Conservation (phyloP, 2,888 invertebrate species). For the Selenia dentaria region DNA sequence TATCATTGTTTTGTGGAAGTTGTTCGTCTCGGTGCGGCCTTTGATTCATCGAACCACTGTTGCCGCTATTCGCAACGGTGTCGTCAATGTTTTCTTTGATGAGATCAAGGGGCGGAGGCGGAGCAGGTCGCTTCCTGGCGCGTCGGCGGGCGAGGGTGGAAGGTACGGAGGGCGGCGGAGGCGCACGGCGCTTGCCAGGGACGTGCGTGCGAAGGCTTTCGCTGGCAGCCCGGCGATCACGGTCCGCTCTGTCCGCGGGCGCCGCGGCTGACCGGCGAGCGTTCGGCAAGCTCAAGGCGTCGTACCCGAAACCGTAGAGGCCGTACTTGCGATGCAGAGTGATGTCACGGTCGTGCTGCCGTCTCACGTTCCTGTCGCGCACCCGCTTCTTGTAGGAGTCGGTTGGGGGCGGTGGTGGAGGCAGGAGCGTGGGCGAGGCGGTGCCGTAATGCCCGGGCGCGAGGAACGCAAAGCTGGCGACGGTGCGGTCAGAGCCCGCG, state of each 20-base stretch:
- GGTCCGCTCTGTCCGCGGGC: slow-evolving; percentile 54
- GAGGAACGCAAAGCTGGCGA: slow-evolving; percentile 89
- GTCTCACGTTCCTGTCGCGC: slow-evolving; percentile 83
- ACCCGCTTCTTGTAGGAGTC: slow-evolving; percentile 86
- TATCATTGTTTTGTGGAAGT: slow-evolving; percentile 6
- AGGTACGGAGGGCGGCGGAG: slow-evolving; percentile 85
- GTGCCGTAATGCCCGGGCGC: slow-evolving; percentile 80
- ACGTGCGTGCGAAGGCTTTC: slow-evolving; percentile 88
- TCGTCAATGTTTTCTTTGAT: not conserved
- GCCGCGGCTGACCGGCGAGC: slow-evolving; percentile 80
- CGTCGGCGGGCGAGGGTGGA: slow-evolving; percentile 43
- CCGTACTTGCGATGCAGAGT: slow-evolving; percentile 88
- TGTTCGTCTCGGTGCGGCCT: slow-evolving; percentile 10
- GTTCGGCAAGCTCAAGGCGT: slow-evolving; percentile 63
- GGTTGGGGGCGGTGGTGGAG: slow-evolving; percentile 84
- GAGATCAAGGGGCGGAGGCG: slow-evolving; percentile 73
- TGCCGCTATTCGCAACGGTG: not conserved
- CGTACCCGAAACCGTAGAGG: slow-evolving; percentile 66
- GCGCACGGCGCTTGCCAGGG: slow-evolving; percentile 90
- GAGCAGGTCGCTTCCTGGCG: slow-evolving; percentile 80
- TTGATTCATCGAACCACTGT: slow-evolving; percentile 36
- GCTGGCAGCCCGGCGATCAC: slow-evolving; percentile 85
- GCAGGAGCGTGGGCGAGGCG: slow-evolving; percentile 65
- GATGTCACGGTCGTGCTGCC: slow-evolving; percentile 85
- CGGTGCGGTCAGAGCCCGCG: slow-evolving; percentile 89